These are phyloP conservation scores for Pontoporia blainvillei DNA, from an alignment of 2,113 vertebrate species.

Conservation along the genomic window DNA sequence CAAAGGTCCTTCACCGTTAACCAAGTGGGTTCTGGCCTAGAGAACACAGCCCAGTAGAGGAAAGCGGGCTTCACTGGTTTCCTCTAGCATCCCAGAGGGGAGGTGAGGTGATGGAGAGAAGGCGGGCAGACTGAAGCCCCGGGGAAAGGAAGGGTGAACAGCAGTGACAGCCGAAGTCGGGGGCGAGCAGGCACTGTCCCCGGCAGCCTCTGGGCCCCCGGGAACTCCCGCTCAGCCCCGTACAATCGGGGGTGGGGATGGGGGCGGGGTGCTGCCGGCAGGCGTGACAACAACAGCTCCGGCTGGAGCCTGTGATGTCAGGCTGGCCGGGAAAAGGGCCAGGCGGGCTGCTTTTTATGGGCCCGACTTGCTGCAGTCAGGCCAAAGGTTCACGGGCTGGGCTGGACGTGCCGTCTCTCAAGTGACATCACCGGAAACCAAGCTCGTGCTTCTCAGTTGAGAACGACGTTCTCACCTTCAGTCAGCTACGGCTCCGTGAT, in stretches of 20 bases:
- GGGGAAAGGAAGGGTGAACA: not conserved
- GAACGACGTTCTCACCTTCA: accelerated
- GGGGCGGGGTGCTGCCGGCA: not conserved
- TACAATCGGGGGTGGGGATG: not conserved
- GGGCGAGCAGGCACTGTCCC: not conserved
- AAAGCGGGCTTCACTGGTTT: accelerated
- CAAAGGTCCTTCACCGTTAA: not conserved
- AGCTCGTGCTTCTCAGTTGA: accelerated
- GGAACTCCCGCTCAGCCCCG: not conserved
- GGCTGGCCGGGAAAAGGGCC: conserved; percentile 17
- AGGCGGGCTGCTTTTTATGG: not conserved
- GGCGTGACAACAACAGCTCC: not conserved
- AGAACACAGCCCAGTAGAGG: not conserved
- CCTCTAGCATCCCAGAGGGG: not conserved
- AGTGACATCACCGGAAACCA: accelerated
- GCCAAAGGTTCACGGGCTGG: not conserved
- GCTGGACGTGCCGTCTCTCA: not conserved
- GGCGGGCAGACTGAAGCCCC: not conserved
- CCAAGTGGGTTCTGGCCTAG: not conserved
- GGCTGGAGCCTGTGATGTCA: not conserved
- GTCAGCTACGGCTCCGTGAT: accelerated
- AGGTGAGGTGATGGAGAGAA: not conserved
- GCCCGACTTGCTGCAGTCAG: not conserved
- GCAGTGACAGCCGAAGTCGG: not conserved
- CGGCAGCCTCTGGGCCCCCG: not conserved